Evolutionary conservation across 2,113 vertebrate species (phyloP), one percentile per base, ranked within the genome.

Genomic region (Coturnix japonica): DNA sequence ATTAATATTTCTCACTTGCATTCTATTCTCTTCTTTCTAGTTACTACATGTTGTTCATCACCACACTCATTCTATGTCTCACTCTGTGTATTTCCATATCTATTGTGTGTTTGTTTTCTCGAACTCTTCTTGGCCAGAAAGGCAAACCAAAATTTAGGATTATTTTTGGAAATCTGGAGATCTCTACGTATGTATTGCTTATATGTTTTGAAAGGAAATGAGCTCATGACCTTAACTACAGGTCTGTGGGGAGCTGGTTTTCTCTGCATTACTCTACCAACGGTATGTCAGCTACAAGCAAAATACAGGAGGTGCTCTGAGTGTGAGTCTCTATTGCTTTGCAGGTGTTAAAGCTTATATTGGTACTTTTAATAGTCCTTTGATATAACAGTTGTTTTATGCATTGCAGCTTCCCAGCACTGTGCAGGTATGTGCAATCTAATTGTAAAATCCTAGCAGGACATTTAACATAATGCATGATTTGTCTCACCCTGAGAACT

Each of bases 1-100:
- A 94, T 95, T 89, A 92, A 93, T 89, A 82, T 47, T 89, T 94
- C 93, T 81, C 86, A 63, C 81, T 79, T 91, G 56, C 13, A 71
- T 83, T 94, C 59, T 81, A 19, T 77, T 77, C 51, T 63, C 37
- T 91, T 84, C 64, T 90, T 93, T 75, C 39, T 60, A 63, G 75
- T 93, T 91, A 77, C 53, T 85, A 49, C 17, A 71, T 31, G 59
- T 87, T 80, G 33, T 66, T 96, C 84, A 74, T 87, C 78, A 73
- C 54, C 46, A 56, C 30, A 64, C 18, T 91, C 2, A 1, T 72
- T 74, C 9, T 1, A 3, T 57, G 49, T 65, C 66, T 86, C 56
- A 10, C 41, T 81, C 70, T 76, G 5, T 73, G 54, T 69, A 21
- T 85, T 81, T 73, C 56, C 35, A 89, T n/a, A 64, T 44, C 51